Evolutionary conservation across 2,113 vertebrate species (phyloP).

Genomic region (Gasterosteus aculeatus): DNA sequence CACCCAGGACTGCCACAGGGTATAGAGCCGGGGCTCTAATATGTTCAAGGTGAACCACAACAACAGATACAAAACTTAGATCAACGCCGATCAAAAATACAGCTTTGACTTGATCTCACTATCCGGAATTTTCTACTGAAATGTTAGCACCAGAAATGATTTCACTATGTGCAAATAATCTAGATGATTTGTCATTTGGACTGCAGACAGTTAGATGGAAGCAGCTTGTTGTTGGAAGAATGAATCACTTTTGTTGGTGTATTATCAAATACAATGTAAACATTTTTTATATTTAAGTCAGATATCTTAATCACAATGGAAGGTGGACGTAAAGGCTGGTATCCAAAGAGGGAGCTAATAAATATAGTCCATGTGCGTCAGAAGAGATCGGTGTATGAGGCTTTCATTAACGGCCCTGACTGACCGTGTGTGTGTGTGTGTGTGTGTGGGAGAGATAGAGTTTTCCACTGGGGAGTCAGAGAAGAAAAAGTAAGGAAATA

Average conservation of each 20-base stretch:
- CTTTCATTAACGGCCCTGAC: background rate
- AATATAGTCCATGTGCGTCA: background rate
- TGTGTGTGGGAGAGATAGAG: too few species aligned
- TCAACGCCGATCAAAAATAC: background rate
- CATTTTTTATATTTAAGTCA: too few species aligned
- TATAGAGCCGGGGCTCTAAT: background rate
- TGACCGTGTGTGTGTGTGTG: background rate
- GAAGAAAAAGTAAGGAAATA: background rate
- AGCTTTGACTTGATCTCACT: conserved; percentile 1
- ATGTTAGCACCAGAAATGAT: background rate
- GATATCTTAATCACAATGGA: background rate
- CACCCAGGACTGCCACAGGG: background rate
- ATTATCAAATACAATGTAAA: background rate
- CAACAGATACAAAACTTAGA: conserved; percentile 12
- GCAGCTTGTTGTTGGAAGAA: background rate
- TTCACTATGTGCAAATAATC: background rate
- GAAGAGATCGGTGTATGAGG: background rate
- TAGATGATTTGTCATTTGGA: conserved; percentile 5
- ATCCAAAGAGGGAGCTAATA: background rate
- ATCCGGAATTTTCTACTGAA: background rate
- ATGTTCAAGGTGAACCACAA: background rate
- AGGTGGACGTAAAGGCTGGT: background rate
- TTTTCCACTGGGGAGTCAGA: background rate
- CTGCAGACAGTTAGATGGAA: background rate
- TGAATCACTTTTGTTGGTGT: background rate